Evolutionary conservation across 2,113 vertebrate genomes (phyloP).

Genomic region (Sylvia atricapilla): DNA sequence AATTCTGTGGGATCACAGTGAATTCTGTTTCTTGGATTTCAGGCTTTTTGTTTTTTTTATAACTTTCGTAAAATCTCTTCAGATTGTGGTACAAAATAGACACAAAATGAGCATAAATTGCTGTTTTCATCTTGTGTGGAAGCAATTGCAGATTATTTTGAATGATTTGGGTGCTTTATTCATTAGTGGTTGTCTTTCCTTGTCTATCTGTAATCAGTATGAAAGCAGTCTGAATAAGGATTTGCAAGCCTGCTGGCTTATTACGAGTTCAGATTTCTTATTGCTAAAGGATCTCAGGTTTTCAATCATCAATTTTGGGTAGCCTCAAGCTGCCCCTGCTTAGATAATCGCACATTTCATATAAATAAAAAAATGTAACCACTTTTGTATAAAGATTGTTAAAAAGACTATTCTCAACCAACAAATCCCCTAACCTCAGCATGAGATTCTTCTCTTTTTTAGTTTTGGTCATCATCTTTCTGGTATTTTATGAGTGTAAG

Average conservation of each 20-base stretch:
- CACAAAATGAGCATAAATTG: not conserved
- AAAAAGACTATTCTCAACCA: not conserved
- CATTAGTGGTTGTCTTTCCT: not conserved
- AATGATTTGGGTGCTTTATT: not conserved
- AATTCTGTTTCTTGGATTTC: not conserved
- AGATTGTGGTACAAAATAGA: not conserved
- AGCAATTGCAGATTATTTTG: not conserved
- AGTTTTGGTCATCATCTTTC: not conserved
- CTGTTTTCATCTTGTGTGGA: not conserved
- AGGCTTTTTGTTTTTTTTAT: not conserved
- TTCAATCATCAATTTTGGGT: not conserved
- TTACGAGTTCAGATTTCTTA: not conserved
- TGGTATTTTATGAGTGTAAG: not conserved
- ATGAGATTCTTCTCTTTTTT: not conserved
- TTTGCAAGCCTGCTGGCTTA: not conserved
- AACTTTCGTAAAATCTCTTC: not conserved
- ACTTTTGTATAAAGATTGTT: not conserved
- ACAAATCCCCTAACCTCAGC: not conserved
- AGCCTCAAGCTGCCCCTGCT: not conserved
- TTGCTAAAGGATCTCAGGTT: not conserved
- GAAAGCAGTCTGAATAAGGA: not conserved
- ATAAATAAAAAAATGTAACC: not conserved
- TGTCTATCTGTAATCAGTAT: not conserved
- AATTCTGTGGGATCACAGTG: not conserved
- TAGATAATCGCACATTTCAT: not conserved